Percentiles rank a stretch among this genome's conserved stretches.
These are phyloP conservation scores for Spheniscus mendiculus DNA, from an alignment of 2,113 vertebrate species.

Conservation along the genomic window DNA sequence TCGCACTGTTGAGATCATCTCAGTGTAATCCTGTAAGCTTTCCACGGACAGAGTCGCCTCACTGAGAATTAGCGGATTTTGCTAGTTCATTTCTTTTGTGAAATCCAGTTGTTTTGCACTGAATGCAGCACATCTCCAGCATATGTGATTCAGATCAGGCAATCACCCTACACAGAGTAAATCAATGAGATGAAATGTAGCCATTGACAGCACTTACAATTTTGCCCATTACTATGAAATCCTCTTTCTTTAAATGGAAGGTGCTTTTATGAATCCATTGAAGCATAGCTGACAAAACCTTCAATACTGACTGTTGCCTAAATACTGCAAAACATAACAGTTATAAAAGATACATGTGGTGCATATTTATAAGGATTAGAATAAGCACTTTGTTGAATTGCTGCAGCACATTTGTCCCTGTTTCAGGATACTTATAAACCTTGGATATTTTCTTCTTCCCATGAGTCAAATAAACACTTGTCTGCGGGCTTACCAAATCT, in stretches of 20 bases:
- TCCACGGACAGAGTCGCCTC: accelerated
- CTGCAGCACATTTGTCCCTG: background rate
- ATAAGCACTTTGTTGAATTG: conserved; percentile 27
- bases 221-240: conserved; percentile 57
- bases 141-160: conserved; percentile 31
- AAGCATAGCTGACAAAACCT: conserved; percentile 54
- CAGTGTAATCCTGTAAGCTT: background rate
- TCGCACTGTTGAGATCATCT: background rate
- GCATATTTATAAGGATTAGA: conserved; percentile 57
- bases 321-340: conserved; percentile 48
- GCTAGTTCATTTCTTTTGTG: background rate
- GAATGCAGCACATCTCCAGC: background rate
- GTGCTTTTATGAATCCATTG: conserved; percentile 46
- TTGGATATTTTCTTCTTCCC: background rate
- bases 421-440: conserved; percentile 11
- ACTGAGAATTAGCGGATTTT: background rate
- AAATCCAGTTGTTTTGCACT: background rate
- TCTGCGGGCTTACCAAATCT: background rate
- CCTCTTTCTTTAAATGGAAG: conserved; percentile 41
- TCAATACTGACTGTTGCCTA: background rate
- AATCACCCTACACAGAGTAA: conserved; percentile 26
- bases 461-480: background rate
- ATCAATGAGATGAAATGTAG: conserved; percentile 61
- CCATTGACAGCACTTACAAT: conserved; percentile 57
- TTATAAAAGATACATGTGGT: conserved; percentile 37